These are phyloP conservation scores for Hirudo medicinalis DNA, from an alignment of 1,140 invertebrate species.

Conservation along the genomic window DNA sequence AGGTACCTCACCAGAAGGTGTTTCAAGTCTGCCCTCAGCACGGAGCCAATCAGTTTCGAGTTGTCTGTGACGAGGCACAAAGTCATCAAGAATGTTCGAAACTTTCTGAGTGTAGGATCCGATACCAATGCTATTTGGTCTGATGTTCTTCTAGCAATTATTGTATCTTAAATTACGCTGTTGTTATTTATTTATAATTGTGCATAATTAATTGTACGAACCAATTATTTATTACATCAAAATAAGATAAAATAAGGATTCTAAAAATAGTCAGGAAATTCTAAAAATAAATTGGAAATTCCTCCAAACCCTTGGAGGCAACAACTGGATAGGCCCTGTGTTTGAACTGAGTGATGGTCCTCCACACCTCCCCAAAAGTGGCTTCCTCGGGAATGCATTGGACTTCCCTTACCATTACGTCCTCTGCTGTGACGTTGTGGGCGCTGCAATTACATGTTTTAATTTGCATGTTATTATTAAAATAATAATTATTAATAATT, in stretches of 20 bases:
- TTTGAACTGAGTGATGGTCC: constrained; percentile 54
- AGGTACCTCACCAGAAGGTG: not conserved
- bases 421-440: constrained; percentile 53
- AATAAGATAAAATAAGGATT: too few relatives aligned
- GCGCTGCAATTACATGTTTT: not conserved
- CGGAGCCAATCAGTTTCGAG: not conserved
- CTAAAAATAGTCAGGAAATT: too few relatives aligned
- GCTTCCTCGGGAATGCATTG: constrained; percentile 81
- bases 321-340: constrained; percentile 75
- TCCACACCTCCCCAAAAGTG: constrained; percentile 62
- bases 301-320: constrained; percentile 54
- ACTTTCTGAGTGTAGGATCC: too few relatives aligned
- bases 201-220: not conserved
- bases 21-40: constrained; percentile 7
- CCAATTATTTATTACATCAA: not conserved
- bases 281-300: not conserved
- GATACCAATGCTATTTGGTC: too few relatives aligned
- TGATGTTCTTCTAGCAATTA: not conserved
- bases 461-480: not conserved
- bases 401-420: constrained; percentile 85
- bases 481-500: not conserved
- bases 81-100: too few relatives aligned
- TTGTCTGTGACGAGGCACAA: too few relatives aligned
- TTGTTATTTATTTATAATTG: not conserved
- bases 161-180: not conserved